These are phyloP conservation scores for Drosophila sulfurigaster DNA, from an alignment of 1,140 invertebrate genomes.

Conservation along the genomic window DNA sequence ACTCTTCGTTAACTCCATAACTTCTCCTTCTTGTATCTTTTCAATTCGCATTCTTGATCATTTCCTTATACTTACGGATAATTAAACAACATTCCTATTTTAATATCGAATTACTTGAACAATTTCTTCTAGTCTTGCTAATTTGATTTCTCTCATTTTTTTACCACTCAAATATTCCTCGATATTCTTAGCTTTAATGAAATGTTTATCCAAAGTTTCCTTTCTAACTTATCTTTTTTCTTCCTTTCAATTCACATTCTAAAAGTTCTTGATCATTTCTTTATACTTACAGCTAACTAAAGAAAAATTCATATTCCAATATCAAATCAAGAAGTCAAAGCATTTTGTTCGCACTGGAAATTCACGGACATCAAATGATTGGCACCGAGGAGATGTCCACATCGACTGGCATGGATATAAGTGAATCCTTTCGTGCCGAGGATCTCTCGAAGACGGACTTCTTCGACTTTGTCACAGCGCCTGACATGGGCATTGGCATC, in stretches of 20 bases:
- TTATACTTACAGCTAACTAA: background rate
- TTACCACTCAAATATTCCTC: too few relatives aligned
- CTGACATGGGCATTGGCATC: conserved; percentile 86
- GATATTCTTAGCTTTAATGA: too few relatives aligned
- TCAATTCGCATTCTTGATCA: too few relatives aligned
- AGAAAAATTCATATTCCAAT: background rate
- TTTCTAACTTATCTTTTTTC: too few relatives aligned
- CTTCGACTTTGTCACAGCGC: conserved; percentile 94
- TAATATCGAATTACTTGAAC: too few relatives aligned
- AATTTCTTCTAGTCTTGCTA: too few relatives aligned
- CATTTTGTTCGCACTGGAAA: conserved; percentile 56
- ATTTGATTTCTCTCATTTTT: too few relatives aligned
- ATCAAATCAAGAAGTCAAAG: background rate
- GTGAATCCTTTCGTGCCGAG: conserved; percentile 91
- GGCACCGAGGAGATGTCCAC: conserved; percentile 84
- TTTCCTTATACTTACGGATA: too few relatives aligned
- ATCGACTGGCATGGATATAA: conserved; percentile 89
- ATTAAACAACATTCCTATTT: too few relatives aligned
- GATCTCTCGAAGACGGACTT: conserved; percentile 92
- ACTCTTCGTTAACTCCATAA: too few relatives aligned
- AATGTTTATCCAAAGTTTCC: too few relatives aligned
- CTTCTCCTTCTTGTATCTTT: too few relatives aligned
- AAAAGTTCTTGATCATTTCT: background rate
- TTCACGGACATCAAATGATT: conserved; percentile 78
- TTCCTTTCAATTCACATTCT: background rate